These are phyloP conservation scores for Nycticebus coucang DNA, from an alignment of 2,113 vertebrate genomes.

Conservation along the genomic window DNA sequence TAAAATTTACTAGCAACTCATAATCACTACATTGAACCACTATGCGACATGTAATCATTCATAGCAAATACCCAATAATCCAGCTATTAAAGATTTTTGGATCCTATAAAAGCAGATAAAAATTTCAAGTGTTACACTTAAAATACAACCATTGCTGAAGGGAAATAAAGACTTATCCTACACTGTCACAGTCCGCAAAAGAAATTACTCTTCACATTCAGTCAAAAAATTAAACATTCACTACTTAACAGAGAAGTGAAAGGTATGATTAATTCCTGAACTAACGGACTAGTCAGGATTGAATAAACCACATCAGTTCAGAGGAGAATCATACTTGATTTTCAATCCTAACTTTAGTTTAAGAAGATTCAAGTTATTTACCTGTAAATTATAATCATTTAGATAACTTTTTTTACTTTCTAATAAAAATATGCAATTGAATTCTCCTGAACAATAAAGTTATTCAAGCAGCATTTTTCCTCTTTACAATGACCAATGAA, in stretches of 20 bases:
- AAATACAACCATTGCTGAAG: background rate
- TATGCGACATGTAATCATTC: background rate
- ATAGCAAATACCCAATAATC: constrained; percentile 9
- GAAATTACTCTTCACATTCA: background rate
- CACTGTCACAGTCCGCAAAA: background rate
- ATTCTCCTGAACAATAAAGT: background rate
- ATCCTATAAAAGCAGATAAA: background rate
- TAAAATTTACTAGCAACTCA: background rate
- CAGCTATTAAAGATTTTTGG: background rate
- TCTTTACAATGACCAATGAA: background rate
- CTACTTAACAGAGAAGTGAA: constrained; percentile 6
- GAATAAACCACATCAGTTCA: background rate
- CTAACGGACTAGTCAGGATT: background rate
- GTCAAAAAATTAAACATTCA: constrained; percentile 19
- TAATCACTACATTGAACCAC: background rate
- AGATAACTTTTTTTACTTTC: background rate
- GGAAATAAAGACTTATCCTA: background rate
- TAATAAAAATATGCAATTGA: background rate
- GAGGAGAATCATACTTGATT: constrained; percentile 38
- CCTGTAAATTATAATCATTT: background rate
- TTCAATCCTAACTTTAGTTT: background rate
- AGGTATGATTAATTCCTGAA: constrained; percentile 19
- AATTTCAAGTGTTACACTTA: background rate
- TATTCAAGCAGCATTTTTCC: background rate
- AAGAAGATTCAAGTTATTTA: background rate